Evolutionary conservation across 2,888 invertebrate species (phyloP).

Genomic region (Parapristionchus giblindavisi): DNA sequence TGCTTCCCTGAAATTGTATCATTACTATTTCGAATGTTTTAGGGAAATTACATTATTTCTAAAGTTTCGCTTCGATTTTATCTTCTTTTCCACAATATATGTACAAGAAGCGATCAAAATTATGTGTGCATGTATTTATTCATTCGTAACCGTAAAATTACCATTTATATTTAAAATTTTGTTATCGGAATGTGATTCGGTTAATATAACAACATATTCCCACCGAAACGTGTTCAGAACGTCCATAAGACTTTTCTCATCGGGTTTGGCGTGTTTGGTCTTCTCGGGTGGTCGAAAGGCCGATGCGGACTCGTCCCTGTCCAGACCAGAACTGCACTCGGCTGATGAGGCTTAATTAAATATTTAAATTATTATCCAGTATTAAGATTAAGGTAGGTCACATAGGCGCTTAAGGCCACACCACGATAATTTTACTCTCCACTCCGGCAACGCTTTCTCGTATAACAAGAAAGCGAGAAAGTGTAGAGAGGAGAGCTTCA

Average conservation of each 20-base stretch:
- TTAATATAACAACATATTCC: neutral
- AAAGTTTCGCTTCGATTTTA: too few relatives aligned
- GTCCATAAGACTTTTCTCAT: neutral
- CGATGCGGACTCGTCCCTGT: neutral
- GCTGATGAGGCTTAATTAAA: conserved; percentile 5
- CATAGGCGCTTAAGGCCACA: too few relatives aligned
- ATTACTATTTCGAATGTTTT: neutral
- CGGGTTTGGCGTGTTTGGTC: neutral
- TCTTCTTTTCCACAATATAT: neutral
- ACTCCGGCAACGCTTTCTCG: too few relatives aligned
- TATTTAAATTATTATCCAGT: too few relatives aligned
- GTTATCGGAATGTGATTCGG: neutral
- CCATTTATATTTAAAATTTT: neutral
- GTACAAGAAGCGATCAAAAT: neutral
- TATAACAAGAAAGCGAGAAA: too few relatives aligned
- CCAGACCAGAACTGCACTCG: conserved; percentile 21
- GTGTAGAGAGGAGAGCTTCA: too few relatives aligned
- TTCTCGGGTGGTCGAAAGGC: conserved; percentile 26
- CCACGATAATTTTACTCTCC: too few relatives aligned
- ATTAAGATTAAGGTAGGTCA: too few relatives aligned
- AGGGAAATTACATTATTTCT: neutral
- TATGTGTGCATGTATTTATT: neutral
- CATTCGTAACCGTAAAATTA: neutral
- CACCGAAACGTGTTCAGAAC: conserved; percentile 18
- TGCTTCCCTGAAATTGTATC: conserved; percentile 2